Evolutionary conservation across 2,113 vertebrate species (phyloP).

Genomic region (Cryptotis parvus): DNA sequence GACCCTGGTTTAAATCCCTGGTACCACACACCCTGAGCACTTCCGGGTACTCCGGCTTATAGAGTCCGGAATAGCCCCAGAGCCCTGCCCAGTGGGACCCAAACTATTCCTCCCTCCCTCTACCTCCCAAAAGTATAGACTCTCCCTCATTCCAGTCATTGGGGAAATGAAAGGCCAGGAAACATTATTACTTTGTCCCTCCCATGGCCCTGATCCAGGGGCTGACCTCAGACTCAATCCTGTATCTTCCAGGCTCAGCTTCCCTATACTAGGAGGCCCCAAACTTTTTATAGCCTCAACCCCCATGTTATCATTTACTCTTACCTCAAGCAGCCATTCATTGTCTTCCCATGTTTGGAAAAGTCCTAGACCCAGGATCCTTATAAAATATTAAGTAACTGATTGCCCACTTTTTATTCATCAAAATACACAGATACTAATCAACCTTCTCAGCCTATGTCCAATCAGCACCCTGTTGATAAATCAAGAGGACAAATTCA

Average conservation of each 20-base stretch:
- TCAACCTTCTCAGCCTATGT: not conserved
- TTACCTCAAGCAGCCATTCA: not conserved
- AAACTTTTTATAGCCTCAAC: not conserved
- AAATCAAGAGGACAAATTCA: not conserved
- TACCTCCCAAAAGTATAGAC: not conserved
- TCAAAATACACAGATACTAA: not conserved
- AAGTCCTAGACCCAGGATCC: not conserved
- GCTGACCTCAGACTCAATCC: not conserved
- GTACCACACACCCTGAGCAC: too few species aligned
- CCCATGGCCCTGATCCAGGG: not conserved
- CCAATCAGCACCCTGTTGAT: not conserved
- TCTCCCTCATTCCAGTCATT: not conserved
- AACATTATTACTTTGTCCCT: not conserved
- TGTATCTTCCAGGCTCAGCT: not conserved
- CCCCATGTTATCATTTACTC: not conserved
- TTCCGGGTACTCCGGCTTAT: too few species aligned
- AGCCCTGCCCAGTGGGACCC: too few species aligned
- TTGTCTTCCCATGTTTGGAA: slow-evolving; percentile 26
- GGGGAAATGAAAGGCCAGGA: not conserved
- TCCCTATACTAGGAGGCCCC: not conserved
- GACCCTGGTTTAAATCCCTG: too few species aligned
- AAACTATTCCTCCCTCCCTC: too few species aligned
- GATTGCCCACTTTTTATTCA: slow-evolving; percentile 24
- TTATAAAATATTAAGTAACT: slow-evolving; percentile 1
- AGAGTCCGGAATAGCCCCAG: too few species aligned